Evolutionary conservation across 2,113 vertebrate genomes (phyloP).

Genomic region (Apistogramma diplotaenia): DNA sequence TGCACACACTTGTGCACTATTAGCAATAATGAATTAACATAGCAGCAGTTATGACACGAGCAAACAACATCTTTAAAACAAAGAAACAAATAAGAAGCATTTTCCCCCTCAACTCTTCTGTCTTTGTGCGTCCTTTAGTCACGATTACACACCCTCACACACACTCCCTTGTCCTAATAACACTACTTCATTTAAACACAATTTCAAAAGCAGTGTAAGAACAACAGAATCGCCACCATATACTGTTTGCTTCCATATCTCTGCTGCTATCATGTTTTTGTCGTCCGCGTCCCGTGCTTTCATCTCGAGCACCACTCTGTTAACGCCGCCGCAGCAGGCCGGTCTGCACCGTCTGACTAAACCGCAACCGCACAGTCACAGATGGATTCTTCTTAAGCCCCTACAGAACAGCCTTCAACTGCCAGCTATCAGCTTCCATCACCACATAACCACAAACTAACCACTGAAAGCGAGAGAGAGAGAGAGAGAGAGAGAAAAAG

Average conservation of each 20-base stretch:
- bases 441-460: constrained; percentile 65
- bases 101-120: not conserved
- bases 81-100: not conserved
- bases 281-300: constrained; percentile 12
- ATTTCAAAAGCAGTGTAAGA: not conserved
- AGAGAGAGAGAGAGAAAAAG: not conserved
- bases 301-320: not conserved
- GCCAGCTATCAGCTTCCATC: constrained; percentile 59
- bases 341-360: constrained; percentile 45
- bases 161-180: not conserved
- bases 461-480: constrained; percentile 25
- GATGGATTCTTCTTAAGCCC: constrained; percentile 63
- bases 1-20: not conserved
- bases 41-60: not conserved
- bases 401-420: constrained; percentile 52
- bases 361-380: constrained; percentile 61
- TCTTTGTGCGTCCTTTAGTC: not conserved
- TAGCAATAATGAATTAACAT: not conserved
- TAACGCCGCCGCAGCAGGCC: constrained; percentile 22
- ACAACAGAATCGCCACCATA: not conserved
- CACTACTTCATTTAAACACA: not conserved
- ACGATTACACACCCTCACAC: not conserved
- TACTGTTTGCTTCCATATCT: not conserved
- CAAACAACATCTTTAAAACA: not conserved
- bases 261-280: not conserved